These are phyloP conservation scores for Mythimna pallens DNA, from an alignment of 2,888 invertebrate genomes.

Conservation along the genomic window DNA sequence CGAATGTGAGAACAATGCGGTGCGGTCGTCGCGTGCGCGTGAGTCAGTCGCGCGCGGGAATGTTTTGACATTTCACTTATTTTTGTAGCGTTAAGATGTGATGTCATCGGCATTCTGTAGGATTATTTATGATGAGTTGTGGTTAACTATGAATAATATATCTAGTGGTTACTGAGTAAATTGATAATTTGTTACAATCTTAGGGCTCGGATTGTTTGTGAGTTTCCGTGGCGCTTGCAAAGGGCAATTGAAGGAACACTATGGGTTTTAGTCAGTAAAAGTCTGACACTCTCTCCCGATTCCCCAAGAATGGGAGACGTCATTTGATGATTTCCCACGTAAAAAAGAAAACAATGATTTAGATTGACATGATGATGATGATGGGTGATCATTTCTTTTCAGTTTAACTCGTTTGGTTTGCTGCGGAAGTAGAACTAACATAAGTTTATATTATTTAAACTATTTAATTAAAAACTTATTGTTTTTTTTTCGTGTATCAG, in stretches of 20 bases:
- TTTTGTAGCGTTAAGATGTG: constrained; percentile 43
- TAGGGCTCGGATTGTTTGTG: too few relatives aligned
- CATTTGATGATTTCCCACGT: too few relatives aligned
- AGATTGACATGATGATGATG: too few relatives aligned
- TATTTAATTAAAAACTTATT: not conserved
- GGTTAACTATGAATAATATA: constrained; percentile 10
- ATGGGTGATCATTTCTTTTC: too few relatives aligned
- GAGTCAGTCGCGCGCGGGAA: constrained; percentile 61
- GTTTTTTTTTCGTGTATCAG: not conserved
- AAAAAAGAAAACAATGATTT: too few relatives aligned
- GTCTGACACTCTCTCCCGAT: too few relatives aligned
- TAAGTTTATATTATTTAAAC: not conserved
- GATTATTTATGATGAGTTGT: constrained; percentile 28
- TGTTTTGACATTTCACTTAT: constrained; percentile 69
- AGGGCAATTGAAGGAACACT: too few relatives aligned
- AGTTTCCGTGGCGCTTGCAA: too few relatives aligned
- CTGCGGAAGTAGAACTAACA: not conserved
- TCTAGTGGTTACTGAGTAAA: not conserved
- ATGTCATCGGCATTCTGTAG: constrained; percentile 52
- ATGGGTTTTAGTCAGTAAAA: too few relatives aligned
- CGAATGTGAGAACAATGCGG: constrained; percentile 69
- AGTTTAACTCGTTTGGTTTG: too few relatives aligned
- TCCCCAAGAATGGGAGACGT: too few relatives aligned
- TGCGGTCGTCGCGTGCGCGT: constrained; percentile 56
- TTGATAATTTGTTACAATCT: not conserved